Evolutionary conservation across 2,888 invertebrate species (phyloP).

Genomic region (Protophormia terraenovae): DNA sequence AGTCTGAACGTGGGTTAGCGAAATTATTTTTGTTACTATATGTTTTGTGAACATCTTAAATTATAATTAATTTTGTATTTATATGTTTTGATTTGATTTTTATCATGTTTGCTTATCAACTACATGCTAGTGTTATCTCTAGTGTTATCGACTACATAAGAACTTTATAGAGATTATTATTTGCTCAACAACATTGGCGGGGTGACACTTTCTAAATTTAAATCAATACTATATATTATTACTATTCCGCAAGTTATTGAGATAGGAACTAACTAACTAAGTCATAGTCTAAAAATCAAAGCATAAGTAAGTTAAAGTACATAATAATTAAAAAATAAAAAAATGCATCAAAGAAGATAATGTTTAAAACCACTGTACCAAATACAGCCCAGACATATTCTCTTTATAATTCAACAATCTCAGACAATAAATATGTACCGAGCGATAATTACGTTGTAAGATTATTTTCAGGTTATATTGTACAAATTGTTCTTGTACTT

Average conservation of each 20-base stretch:
- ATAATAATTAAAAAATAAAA: no score
- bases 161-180: not conserved
- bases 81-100: not conserved
- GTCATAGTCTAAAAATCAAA: no score
- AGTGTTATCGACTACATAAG: not conserved
- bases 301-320: no score
- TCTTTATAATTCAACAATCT: not conserved
- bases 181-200: not conserved
- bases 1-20: not conserved
- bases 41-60: not conserved
- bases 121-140: not conserved
- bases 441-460: not conserved
- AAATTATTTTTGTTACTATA: not conserved
- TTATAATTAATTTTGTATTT: not conserved
- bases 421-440: not conserved
- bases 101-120: not conserved
- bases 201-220: not conserved
- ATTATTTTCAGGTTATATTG: not conserved
- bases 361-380: not conserved
- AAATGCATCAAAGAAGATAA: no score
- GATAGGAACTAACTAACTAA: not conserved
- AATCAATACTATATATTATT: not conserved
- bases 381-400: not conserved
- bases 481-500: conserved; percentile 5
- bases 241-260: not conserved